Percentiles rank a stretch among this genome's conserved stretches.
Evolutionary conservation across 2,113 vertebrate genomes (phyloP).

Genomic region (Dinomys branickii): DNA sequence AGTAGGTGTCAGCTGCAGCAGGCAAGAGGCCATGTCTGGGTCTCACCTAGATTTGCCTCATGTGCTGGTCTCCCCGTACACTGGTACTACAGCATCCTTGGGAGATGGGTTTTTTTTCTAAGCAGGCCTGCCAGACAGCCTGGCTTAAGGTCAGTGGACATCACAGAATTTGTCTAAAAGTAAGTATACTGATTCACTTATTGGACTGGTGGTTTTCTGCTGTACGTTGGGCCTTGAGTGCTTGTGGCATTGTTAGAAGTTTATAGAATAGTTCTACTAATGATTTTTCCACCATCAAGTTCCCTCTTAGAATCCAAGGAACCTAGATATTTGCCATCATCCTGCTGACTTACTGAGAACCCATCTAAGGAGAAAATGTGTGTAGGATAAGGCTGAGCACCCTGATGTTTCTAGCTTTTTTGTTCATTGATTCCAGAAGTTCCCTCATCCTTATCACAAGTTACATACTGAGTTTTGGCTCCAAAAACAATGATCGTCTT

Average conservation of each 20-base stretch:
- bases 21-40: neutral
- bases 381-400: neutral
- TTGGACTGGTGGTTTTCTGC: neutral
- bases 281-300: neutral
- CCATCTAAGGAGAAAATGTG: neutral
- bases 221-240: neutral
- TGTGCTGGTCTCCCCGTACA: neutral
- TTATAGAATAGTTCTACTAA: neutral
- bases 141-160: neutral
- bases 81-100: neutral
- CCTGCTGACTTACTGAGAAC: neutral
- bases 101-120: neutral
- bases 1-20: neutral
- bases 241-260: neutral
- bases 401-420: neutral
- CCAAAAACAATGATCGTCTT: conserved; percentile 19
- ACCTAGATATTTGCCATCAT: neutral
- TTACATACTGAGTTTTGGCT: conserved; percentile 1
- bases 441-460: neutral
- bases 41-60: neutral
- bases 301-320: neutral
- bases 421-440: neutral
- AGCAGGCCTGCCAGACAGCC: neutral
- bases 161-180: neutral
- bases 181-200: neutral